A percentile compares a stretch with the other conserved stretches of the same genome.
phyloP scores from a whole-genome alignment of 2,888 invertebrate genomes.

The Cryptosula pallasiana region DNA sequence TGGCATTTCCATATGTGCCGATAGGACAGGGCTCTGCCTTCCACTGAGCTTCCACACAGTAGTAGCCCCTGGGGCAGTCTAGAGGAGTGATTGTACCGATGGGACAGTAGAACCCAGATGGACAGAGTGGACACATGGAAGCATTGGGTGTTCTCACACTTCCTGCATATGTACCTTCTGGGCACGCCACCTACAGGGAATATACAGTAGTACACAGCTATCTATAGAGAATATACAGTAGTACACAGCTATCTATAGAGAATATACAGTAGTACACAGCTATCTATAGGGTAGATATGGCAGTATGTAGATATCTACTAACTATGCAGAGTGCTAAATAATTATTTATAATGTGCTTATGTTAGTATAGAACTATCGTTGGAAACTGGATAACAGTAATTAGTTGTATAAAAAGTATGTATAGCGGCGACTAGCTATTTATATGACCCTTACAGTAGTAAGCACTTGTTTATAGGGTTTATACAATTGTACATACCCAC shows the following conservation, averaged over 20 bases:
- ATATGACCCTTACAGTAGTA: no score
- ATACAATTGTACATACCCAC: not conserved
- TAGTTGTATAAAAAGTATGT: no score
- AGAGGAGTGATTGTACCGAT: conserved; percentile 36
- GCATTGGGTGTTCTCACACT: conserved; percentile 38
- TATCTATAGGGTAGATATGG: no score
- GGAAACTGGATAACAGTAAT: not conserved
- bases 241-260: conserved; percentile 35
- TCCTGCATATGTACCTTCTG: conserved; percentile 44
- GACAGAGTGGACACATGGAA: conserved; percentile 38
- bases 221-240: no score
- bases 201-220: no score
- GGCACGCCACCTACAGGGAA: conserved; percentile 38
- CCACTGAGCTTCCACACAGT: conserved; percentile 36
- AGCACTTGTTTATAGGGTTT: no score
- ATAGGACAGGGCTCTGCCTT: conserved; percentile 44
- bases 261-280: no score
- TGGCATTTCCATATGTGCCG: conserved; percentile 43
- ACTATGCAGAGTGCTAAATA: not conserved
- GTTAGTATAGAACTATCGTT: no score
- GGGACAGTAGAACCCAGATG: conserved; percentile 43
- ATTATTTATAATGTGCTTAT: no score
- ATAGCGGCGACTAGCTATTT: no score
- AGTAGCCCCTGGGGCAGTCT: conserved; percentile 42
- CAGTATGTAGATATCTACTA: conserved; percentile 37